Base-by-base conservation (phyloP, 2,113 vertebrate genomes). In the Lontra canadensis region DNA sequence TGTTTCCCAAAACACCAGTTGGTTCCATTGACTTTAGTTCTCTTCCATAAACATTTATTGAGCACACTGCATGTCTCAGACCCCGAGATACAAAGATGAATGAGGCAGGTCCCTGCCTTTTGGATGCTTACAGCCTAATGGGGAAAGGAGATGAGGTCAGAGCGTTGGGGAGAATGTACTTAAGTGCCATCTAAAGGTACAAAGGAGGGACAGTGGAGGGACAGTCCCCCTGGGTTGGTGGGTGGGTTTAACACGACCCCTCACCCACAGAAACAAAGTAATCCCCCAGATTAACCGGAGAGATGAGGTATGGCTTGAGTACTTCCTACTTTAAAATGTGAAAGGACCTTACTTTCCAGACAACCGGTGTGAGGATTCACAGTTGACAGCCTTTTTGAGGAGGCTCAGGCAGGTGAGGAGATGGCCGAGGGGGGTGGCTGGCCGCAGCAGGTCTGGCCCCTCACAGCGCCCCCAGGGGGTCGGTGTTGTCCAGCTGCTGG, bases 401-500 rank as follows among this genome's bases (percentile, higher is more conserved):
- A 20, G 49, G 55, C 42, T 67, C 34, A 1, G 6, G 7, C 26
- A 17, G 74, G 15, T 8, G 29, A 29, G 5, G 42, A 2, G 55
- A 78, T 26, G 69, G 61, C 4, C 1, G 6, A 76, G 21, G 71
- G 96, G 78, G 82, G 15, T 36, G 84, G 71, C 44, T 76, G 85
- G 20, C 21, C 71, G 78, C 63, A 14, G 82, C 55, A 25, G 49
- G 25, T 55, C 81, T 21, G 8, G 93, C 1, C 59, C 52, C 85
- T 98, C 95, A 98, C 39, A 98, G 88, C 10, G 95, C 83, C 97
- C 97, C 90, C 7, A 97, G 90, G 31, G 98, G 98, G 85, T 98
- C 97, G 2, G 93, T 93, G 44, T 95, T 97, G 57, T 98, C 98
- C 92, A 98, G 97, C 69, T 98, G 98, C 36, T 97, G 98, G 42